Percentiles rank a stretch among this genome's conserved stretches.
Evolutionary conservation across 2,797 vertebrate species (phyloP).

Genomic region (Sebastes kiyomatsui): DNA sequence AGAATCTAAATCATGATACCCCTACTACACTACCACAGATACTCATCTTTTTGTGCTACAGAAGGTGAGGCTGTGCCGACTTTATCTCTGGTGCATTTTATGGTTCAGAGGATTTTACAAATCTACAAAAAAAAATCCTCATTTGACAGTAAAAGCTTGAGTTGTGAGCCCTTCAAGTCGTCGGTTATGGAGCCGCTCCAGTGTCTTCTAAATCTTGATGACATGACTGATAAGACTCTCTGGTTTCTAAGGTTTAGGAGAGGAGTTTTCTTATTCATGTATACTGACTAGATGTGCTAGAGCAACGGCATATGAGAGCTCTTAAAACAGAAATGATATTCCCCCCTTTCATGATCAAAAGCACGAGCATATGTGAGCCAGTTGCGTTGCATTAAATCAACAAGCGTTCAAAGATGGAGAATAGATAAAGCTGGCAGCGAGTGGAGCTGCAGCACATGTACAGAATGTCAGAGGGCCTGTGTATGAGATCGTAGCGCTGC

Average conservation of each 20-base stretch:
- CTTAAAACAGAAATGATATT: conserved; percentile 34
- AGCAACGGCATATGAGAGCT: conserved; percentile 20
- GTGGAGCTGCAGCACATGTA: conserved; percentile 57
- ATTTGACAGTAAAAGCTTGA: conserved; percentile 26
- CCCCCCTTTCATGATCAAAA: conserved; percentile 56
- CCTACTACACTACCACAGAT: neutral
- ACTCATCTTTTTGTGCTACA: neutral
- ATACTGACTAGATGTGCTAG: neutral
- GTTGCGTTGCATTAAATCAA: conserved; percentile 62
- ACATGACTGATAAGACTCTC: conserved; percentile 42
- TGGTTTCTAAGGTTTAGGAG: conserved; percentile 36
- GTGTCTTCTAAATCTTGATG: conserved; percentile 51
- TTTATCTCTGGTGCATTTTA: conserved; percentile 23
- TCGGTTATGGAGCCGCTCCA: conserved; percentile 20
- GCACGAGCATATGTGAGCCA: conserved; percentile 55
- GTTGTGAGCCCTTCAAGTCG: conserved; percentile 1
- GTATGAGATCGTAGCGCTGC: conserved; percentile 29
- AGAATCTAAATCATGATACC: too few relatives aligned
- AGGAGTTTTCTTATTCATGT: neutral
- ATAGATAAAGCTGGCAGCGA: conserved; percentile 41
- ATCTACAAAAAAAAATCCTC: conserved; percentile 31
- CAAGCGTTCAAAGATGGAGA: conserved; percentile 50
- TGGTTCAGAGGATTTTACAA: conserved; percentile 13
- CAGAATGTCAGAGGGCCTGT: conserved; percentile 53
- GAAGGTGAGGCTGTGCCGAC: neutral